Evolutionary conservation across 2,113 vertebrate genomes (phyloP).

Genomic region (Tachycineta bicolor): DNA sequence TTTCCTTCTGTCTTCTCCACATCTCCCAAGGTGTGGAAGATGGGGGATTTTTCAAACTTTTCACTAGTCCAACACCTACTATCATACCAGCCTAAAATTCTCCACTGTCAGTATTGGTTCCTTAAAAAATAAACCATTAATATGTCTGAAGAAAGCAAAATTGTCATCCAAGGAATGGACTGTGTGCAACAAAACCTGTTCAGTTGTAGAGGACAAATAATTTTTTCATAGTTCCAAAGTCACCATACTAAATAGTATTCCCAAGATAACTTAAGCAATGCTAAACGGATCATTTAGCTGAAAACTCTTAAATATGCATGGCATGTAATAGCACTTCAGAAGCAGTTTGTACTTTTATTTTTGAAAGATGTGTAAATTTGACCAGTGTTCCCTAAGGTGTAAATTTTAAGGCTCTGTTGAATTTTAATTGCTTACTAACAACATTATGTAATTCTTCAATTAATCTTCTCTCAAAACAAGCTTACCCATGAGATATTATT

Average conservation of each 20-base stretch:
- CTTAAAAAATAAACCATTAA: not conserved
- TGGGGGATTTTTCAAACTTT: not conserved
- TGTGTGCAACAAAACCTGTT: not conserved
- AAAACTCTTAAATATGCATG: conserved; percentile 28
- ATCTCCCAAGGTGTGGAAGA: not conserved
- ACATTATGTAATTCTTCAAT: conserved; percentile 37
- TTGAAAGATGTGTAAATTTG: conserved; percentile 23
- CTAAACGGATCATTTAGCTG: conserved; percentile 1
- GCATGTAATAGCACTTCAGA: conserved; percentile 17
- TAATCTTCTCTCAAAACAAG: conserved; percentile 47
- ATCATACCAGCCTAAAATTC: not conserved
- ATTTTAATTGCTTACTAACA: conserved; percentile 65
- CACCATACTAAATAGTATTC: not conserved
- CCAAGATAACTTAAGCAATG: not conserved
- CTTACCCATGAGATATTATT: conserved; percentile 27
- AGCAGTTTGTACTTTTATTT: conserved; percentile 52
- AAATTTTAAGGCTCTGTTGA: conserved; percentile 56
- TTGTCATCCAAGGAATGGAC: not conserved
- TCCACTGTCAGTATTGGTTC: not conserved
- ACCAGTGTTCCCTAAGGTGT: not conserved
- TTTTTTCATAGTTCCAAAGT: not conserved
- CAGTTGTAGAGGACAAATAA: not conserved
- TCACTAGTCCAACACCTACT: not conserved
- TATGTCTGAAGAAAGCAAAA: not conserved
- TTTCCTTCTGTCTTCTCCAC: not conserved